Evolutionary conservation across 2,797 vertebrate species (phyloP).

Genomic region (Rhynchotus rufescens): DNA sequence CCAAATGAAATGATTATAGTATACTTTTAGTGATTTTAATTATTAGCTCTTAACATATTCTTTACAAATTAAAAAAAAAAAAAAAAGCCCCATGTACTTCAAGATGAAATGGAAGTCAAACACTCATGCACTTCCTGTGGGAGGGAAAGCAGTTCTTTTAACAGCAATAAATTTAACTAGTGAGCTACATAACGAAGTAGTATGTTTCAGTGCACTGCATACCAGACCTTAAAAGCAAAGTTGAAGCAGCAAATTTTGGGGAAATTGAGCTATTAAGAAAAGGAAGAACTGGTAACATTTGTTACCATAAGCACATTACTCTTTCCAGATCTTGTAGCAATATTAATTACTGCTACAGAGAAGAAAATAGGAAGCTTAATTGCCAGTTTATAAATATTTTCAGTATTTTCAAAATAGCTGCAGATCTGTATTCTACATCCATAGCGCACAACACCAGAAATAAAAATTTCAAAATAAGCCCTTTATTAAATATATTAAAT

Average conservation of each 20-base stretch:
- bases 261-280: neutral
- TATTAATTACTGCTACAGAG: neutral
- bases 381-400: neutral
- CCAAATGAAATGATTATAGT: neutral
- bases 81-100: neutral
- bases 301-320: neutral
- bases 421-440: neutral
- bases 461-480: neutral
- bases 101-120: neutral
- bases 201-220: neutral
- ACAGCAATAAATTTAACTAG: neutral
- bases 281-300: neutral
- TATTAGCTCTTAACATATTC: neutral
- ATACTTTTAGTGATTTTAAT: neutral
- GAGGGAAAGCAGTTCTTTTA: neutral
- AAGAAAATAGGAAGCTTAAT: neutral
- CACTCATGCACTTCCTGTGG: neutral
- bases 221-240: neutral
- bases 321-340: neutral
- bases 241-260: neutral
- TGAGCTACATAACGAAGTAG: neutral
- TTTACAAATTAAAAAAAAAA: neutral
- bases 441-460: neutral
- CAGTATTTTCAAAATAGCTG: neutral
- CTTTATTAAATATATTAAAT: neutral